A percentile compares a stretch with the other conserved stretches of the same genome.
Conservation (phyloP, 1,140 invertebrate genomes). For the Conopomorpha cramerella region DNA sequence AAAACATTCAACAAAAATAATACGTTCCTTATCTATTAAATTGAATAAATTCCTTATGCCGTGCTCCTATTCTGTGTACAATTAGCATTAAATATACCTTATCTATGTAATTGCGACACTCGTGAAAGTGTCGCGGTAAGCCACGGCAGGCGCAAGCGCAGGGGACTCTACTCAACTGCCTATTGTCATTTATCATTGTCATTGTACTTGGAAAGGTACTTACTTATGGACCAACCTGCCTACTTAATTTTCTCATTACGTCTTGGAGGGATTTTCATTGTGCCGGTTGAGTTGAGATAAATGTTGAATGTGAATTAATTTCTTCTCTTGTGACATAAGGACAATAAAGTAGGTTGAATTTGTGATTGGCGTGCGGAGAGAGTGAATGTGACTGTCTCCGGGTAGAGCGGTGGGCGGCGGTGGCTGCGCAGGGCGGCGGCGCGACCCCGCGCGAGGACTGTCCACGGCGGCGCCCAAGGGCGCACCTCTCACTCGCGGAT, state of each 20-base stretch:
- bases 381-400: too few species aligned
- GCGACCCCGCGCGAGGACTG: conserved; percentile 35
- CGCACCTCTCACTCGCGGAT: conserved; percentile 48
- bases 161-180: not conserved
- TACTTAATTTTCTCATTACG: too few species aligned
- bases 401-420: too few species aligned
- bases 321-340: too few species aligned
- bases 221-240: too few species aligned
- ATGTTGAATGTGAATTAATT: too few species aligned
- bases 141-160: not conserved
- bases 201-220: not conserved
- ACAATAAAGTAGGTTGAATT: too few species aligned
- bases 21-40: too few species aligned
- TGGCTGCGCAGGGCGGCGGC: conserved; percentile 27
- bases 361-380: too few species aligned
- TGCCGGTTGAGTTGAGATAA: too few species aligned
- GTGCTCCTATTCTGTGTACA: not conserved
- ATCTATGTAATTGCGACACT: not conserved
- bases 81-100: not conserved
- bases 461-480: conserved; percentile 37
- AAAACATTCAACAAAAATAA: too few species aligned
- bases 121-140: not conserved
- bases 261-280: too few species aligned
- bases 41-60: not conserved
- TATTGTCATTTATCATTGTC: not conserved